Evolutionary conservation across 2,888 invertebrate species (phyloP).

Genomic region (Pseudococcus longispinus): DNA sequence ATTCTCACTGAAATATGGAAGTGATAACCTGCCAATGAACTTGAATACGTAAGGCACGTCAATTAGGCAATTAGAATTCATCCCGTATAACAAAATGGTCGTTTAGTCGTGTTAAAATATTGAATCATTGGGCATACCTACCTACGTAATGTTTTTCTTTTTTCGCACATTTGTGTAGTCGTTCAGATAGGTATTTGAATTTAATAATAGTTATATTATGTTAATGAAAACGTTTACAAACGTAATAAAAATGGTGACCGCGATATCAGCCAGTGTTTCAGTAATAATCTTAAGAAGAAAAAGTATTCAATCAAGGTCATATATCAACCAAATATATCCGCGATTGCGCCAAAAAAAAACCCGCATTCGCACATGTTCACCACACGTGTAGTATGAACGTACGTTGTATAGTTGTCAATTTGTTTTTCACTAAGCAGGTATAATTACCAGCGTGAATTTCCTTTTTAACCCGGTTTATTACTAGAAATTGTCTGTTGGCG

Average conservation of each 20-base stretch:
- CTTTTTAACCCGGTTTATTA: neutral
- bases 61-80: neutral
- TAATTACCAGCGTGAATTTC: conserved; percentile 20
- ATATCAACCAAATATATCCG: neutral
- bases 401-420: conserved; percentile 13
- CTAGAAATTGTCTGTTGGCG: conserved; percentile 14
- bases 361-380: neutral
- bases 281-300: neutral
- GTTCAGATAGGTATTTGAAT: neutral
- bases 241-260: neutral
- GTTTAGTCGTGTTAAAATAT: neutral
- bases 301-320: neutral
- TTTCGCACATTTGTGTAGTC: neutral
- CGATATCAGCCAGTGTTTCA: neutral
- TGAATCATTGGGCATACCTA: neutral
- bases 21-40: conserved; percentile 3
- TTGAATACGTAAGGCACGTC: neutral
- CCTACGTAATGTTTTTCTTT: neutral
- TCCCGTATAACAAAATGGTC: neutral
- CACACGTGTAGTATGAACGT: neutral
- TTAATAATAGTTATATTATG: neutral
- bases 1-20: neutral
- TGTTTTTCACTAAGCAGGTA: conserved; percentile 8
- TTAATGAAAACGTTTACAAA: neutral
- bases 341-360: neutral